Conservation (phyloP, 2,888 invertebrate species). For the Vesta saturnalis region DNA sequence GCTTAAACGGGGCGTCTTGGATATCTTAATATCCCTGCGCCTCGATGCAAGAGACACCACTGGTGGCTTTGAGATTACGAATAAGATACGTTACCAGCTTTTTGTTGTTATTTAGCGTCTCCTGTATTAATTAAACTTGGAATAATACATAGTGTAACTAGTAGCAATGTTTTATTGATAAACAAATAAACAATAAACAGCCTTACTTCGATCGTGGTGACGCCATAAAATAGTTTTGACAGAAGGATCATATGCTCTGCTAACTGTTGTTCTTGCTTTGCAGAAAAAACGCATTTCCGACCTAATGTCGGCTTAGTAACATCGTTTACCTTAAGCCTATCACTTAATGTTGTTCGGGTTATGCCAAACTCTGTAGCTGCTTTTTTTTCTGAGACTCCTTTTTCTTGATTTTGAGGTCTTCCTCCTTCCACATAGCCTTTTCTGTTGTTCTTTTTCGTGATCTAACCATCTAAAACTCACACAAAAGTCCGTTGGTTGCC, state of each 20-base stretch:
- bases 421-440: too few relatives aligned
- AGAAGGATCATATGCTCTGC: neutral
- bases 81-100: too few relatives aligned
- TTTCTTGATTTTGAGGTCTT: too few relatives aligned
- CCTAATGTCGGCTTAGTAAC: slow-evolving; percentile 1
- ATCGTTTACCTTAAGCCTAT: neutral
- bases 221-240: neutral
- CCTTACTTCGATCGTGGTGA: neutral
- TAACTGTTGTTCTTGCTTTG: neutral
- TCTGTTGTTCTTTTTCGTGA: neutral
- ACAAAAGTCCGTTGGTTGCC: neutral
- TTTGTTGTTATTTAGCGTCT: too few relatives aligned
- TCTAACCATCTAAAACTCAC: neutral
- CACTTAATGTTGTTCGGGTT: neutral
- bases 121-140: too few relatives aligned
- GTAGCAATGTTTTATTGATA: too few relatives aligned
- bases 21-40: too few relatives aligned
- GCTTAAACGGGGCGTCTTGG: too few relatives aligned
- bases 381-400: neutral
- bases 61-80: too few relatives aligned
- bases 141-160: too few relatives aligned
- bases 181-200: too few relatives aligned
- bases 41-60: too few relatives aligned
- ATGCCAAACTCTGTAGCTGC: neutral
- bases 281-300: neutral